Base-by-base conservation (phyloP, 2,888 invertebrate genomes). In the Rhopalosiphum nymphaeae region DNA sequence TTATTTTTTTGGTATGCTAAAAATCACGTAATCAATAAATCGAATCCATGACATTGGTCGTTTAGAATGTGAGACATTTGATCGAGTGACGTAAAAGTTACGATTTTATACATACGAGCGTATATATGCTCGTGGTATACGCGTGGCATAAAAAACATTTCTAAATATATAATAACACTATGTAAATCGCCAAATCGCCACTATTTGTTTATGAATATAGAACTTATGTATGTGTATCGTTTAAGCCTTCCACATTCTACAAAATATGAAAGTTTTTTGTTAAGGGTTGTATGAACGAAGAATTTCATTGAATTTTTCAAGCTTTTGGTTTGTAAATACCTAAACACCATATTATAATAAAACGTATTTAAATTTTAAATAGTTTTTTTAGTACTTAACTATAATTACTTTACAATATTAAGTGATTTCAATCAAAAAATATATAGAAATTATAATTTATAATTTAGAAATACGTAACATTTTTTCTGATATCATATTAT, bases 81-180 rank as follows among this genome's bases (percentile, higher is more conserved):
- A 86, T 86, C 44, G 56, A 86, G 53, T 92, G 92, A 92, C 92
- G 88, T 92, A 88, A 92, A 92, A 42, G 7, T 49, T 42, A 53
- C 49, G 29, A 92, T 67, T 92, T 88, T 67, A 42, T 92, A 61
- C 42, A 36, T 42, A 21, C 5, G 49, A 2, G 36, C 16, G 21
- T 53, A 16, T 44, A 46, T 46, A 46, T 46, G 25, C n/a, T 29
- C 9, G 57, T 26, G 92, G 9, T 78, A 78, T 78, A 78, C 49
- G 49, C 7, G 57, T 16, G 53, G 67, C 29, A 67, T 53, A 92
- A 84, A 88, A 36, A 88, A 46, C 49, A 67, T 88, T 92, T 92
- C 92, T 92, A 92, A 92, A 88, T 92, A 92, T 92, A 92, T 88
- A 88, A 78, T 88, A 88, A 29, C 42, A 53, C 21, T 67, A n/a